A percentile compares a stretch with the other conserved stretches of the same genome.
These are phyloP conservation scores for Popillia japonica DNA, from an alignment of 1,140 invertebrate genomes.

Conservation along the genomic window DNA sequence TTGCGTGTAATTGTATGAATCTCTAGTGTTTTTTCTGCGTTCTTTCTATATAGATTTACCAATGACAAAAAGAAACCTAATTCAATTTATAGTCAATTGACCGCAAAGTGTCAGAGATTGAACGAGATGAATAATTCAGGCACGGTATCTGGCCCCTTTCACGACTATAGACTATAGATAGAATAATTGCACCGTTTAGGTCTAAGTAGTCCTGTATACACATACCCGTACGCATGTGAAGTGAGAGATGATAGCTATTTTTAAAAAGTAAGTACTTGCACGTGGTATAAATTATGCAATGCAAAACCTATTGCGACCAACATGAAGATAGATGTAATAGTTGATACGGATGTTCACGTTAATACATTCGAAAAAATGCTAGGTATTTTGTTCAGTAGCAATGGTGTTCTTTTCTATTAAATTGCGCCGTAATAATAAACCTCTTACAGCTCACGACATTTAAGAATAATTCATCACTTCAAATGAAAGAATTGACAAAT, in stretches of 20 bases:
- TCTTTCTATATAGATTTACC: conserved; percentile 41
- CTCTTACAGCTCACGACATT: too few relatives aligned
- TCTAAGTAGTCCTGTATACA: conserved; percentile 13
- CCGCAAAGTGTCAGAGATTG: conserved; percentile 34
- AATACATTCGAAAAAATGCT: too few relatives aligned
- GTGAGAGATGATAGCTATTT: conserved; percentile 14
- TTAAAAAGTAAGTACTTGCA: neutral
- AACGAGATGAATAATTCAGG: conserved; percentile 40
- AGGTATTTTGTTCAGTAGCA: too few relatives aligned
- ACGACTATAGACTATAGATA: conserved; percentile 41
- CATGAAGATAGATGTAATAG: neutral
- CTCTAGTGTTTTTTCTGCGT: conserved; percentile 39
- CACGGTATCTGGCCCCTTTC: conserved; percentile 34
- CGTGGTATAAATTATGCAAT: conserved; percentile 16
- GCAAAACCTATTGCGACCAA: neutral
- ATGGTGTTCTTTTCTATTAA: too few relatives aligned
- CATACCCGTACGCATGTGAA: neutral
- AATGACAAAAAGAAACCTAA: conserved; percentile 37
- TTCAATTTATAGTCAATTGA: conserved; percentile 42
- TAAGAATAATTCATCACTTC: too few relatives aligned
- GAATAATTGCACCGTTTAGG: conserved; percentile 41
- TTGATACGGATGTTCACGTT: too few relatives aligned
- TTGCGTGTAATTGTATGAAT: conserved; percentile 16
- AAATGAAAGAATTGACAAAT: too few relatives aligned
- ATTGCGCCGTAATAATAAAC: too few relatives aligned